phyloP scores from a whole-genome alignment of 2,113 vertebrate genomes.

The Pseudolaguvia tuberculata region DNA sequence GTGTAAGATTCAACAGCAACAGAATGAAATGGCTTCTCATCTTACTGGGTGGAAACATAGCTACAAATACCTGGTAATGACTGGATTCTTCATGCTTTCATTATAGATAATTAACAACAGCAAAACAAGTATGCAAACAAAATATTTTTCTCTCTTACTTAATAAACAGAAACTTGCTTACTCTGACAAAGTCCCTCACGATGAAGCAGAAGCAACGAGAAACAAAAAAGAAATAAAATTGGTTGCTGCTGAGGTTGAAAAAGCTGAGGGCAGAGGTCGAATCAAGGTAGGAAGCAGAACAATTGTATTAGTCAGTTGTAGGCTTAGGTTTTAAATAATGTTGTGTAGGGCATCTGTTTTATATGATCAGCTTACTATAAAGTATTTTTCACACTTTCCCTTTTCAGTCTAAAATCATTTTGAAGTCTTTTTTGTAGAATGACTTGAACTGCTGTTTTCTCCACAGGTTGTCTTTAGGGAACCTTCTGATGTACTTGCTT shows the following conservation, averaged over 20 bases:
- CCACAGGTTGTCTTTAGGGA: conserved; percentile 68
- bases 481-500: conserved; percentile 58
- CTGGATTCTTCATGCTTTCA: background rate
- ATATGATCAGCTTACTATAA: background rate
- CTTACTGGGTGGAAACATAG: conserved; percentile 71
- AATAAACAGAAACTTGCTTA: conserved; percentile 59
- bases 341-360: background rate
- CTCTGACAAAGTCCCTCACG: conserved; percentile 53
- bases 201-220: conserved; percentile 59
- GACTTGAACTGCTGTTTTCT: background rate
- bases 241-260: conserved; percentile 60
- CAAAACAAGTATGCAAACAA: too few species aligned
- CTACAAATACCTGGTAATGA: conserved; percentile 66
- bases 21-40: conserved; percentile 68
- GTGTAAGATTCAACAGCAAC: conserved; percentile 64
- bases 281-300: conserved; percentile 64
- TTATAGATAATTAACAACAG: background rate
- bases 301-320: too few species aligned
- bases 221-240: conserved; percentile 63
- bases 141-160: background rate
- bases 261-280: conserved; percentile 63
- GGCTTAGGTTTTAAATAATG: too few species aligned
- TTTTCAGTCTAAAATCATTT: background rate
- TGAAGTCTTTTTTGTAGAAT: background rate
- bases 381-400: background rate